Evolutionary conservation across 2,797 vertebrate genomes (phyloP), one percentile per base, ranked within the genome.

Genomic region (Urocyon cinereoargenteus): DNA sequence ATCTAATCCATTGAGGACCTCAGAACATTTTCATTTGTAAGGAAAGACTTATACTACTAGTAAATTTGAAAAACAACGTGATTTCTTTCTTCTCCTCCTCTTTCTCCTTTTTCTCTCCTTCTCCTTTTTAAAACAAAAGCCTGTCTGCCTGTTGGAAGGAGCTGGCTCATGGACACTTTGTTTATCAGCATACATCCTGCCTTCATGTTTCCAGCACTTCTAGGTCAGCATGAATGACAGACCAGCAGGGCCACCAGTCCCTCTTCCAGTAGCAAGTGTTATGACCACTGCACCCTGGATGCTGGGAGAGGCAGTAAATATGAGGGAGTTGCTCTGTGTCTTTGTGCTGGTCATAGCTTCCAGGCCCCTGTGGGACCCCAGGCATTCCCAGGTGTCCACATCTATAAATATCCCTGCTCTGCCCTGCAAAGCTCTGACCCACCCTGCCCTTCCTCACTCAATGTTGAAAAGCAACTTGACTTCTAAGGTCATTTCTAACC

Each of bases 391-490:
- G 45, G 45, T 51, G 73, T 31, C 4, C 45, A 8, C 8, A 28
- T 31, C 73, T 18, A 26, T 77, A 49, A 77, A 77, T 15, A 5
- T 31, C 73, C 26, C 73, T 77, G 26, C 64, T 3, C 64, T 10
- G n/a, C 28, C 3, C 16, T 68, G 31, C n/a, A 22, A 57, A 19
- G 55, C 55, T 57, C 55, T 57, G 55, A 57, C 55, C 55, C 21
- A 19, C 45, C 26, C 73, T 51, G 15, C 26, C 26, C 26, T 51
- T 77, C 24, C 5, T 15, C 51, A 15, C 15, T 26, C 45, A 77
- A 51, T 31, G 45, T 78, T 72, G 55, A 92, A 96, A 92, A 70
- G 12, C 10, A 77, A 57, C 31, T 82, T 92, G 26, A 92, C 86
- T 83, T 94, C 68, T 87, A 72, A 64, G 14, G 21, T 77, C 7